Evolutionary conservation across 2,797 vertebrate species (phyloP).

Genomic region (Gephyroberyx darwinii): DNA sequence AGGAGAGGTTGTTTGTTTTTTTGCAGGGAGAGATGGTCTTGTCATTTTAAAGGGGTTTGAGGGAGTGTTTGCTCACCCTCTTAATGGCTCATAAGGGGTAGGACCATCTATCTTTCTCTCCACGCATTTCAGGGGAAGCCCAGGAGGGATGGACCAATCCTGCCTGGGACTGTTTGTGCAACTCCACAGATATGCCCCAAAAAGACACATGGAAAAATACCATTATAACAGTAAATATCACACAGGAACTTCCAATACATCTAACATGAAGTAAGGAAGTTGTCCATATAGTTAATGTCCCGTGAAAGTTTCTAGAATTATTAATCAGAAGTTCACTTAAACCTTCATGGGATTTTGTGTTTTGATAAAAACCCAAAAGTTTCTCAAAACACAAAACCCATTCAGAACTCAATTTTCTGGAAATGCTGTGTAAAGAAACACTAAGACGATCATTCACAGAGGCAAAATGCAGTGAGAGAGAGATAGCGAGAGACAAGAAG

Average conservation of each 20-base stretch:
- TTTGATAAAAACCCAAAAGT: not conserved
- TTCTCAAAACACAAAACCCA: constrained; percentile 12
- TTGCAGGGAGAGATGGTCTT: constrained; percentile 36
- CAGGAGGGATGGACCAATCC: constrained; percentile 52
- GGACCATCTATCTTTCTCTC: constrained; percentile 76
- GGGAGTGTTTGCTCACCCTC: constrained; percentile 75
- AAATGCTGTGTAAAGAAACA: constrained; percentile 20
- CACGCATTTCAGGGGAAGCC: constrained; percentile 37
- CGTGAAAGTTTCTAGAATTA: constrained; percentile 47
- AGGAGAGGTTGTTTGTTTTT: constrained; percentile 56
- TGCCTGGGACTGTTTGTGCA: constrained; percentile 55
- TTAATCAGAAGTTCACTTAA: constrained; percentile 25
- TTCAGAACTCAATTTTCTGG: not conserved
- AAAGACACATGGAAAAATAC: constrained; percentile 60
- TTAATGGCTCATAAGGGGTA: constrained; percentile 73
- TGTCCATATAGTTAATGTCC: constrained; percentile 39
- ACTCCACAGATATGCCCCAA: constrained; percentile 51
- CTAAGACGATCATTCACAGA: not conserved
- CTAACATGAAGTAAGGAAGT: constrained; percentile 40
- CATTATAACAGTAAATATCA: constrained; percentile 58
- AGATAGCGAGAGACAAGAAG: not conserved
- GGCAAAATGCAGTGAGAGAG: not conserved
- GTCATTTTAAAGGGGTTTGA: constrained; percentile 70
- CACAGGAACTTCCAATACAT: constrained; percentile 55
- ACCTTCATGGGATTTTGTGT: not conserved